Percentiles rank a stretch among this genome's conserved stretches.
Evolutionary conservation across 2,888 invertebrate genomes (phyloP).

Genomic region (Trypoxylon attenuatum): DNA sequence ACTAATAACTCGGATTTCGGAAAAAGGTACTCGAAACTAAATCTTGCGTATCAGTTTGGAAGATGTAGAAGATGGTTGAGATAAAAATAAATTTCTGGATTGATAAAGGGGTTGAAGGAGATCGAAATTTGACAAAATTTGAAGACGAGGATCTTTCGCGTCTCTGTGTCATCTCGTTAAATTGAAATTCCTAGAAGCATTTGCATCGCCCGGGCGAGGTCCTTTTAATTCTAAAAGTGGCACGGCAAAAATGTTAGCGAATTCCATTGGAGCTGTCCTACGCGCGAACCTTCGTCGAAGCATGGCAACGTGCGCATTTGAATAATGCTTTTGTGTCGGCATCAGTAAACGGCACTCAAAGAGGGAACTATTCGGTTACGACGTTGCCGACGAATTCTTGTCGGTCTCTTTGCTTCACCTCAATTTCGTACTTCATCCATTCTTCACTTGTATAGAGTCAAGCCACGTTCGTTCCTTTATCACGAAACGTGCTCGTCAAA

Average conservation of each 20-base stretch:
- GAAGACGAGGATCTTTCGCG: too few species aligned
- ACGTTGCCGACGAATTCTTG: conserved; percentile 19
- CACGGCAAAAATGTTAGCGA: conserved; percentile 17
- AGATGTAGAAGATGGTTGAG: too few species aligned
- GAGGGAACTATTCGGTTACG: conserved; percentile 29
- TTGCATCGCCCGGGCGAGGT: neutral
- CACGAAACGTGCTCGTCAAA: too few species aligned
- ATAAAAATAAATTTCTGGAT: too few species aligned
- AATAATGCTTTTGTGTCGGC: conserved; percentile 40
- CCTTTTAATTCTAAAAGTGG: conserved; percentile 12
- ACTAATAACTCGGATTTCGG: too few species aligned
- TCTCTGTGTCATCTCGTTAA: conserved; percentile 1
- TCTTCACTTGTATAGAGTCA: too few species aligned
- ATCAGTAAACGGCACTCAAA: conserved; percentile 12
- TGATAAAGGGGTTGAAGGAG: too few species aligned
- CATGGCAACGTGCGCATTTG: conserved; percentile 24
- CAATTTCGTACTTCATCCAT: too few species aligned
- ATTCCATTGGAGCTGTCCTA: conserved; percentile 7
- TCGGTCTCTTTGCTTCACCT: conserved; percentile 12
- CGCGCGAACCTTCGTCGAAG: neutral
- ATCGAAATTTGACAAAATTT: too few species aligned
- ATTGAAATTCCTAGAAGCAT: conserved; percentile 12
- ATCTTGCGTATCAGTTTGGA: too few species aligned
- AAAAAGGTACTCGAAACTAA: too few species aligned
- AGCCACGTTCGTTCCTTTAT: too few species aligned